Percentiles rank a stretch among this genome's conserved stretches.
Evolutionary conservation across 2,113 vertebrate species (phyloP).

Genomic region (Oceanites oceanicus): DNA sequence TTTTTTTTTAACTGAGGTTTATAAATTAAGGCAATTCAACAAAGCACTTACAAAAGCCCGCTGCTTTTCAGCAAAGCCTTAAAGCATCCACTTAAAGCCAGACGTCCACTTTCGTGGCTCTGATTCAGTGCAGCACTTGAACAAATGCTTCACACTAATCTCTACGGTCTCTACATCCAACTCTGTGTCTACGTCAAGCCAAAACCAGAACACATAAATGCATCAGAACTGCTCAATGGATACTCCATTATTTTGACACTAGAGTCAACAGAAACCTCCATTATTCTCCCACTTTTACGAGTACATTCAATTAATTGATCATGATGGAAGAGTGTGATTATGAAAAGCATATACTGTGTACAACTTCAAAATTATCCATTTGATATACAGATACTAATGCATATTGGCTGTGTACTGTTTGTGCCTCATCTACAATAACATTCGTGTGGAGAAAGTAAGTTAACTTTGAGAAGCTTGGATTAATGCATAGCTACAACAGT

Average conservation of each 20-base stretch:
- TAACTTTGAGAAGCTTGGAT: not conserved
- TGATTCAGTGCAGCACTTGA: slow-evolving; percentile 6
- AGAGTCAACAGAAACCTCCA: not conserved
- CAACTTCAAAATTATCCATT: not conserved
- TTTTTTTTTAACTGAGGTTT: not conserved
- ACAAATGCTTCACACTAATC: not conserved
- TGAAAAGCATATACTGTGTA: not conserved
- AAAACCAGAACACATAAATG: not conserved
- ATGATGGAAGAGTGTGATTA: not conserved
- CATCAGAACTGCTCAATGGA: not conserved
- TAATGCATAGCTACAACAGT: not conserved
- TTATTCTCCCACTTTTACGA: not conserved
- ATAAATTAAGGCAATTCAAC: slow-evolving; percentile 11
- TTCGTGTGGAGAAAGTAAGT: not conserved
- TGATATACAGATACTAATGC: not conserved
- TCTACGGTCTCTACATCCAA: not conserved
- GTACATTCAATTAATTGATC: not conserved
- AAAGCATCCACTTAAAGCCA: not conserved
- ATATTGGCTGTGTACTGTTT: not conserved
- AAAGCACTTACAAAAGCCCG: not conserved
- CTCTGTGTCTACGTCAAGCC: not conserved
- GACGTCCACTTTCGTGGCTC: not conserved
- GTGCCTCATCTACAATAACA: not conserved
- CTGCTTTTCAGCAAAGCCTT: slow-evolving; percentile 35
- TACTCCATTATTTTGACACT: not conserved